A percentile compares a stretch with the other conserved stretches of the same genome.
Conservation (phyloP, 2,888 invertebrate species). For the Drosophila austrosaltans region DNA sequence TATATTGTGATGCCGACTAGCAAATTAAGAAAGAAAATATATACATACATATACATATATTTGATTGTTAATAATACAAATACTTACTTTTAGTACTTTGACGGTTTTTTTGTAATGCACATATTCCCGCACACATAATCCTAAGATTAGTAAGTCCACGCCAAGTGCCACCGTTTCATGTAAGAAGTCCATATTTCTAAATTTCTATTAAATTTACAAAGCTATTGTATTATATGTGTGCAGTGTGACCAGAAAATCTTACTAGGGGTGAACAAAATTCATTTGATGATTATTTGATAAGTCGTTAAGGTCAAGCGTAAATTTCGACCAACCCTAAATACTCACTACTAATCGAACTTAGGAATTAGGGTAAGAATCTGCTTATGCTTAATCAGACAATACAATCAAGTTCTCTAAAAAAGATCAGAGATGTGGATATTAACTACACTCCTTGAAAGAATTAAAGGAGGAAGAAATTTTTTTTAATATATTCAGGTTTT, state of each 20-base stretch:
- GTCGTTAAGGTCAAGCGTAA: too few relatives aligned
- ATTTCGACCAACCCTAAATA: too few relatives aligned
- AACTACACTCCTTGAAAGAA: too few relatives aligned
- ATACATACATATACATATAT: neutral
- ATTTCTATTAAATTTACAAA: neutral
- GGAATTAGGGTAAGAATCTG: too few relatives aligned
- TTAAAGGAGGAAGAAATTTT: too few relatives aligned
- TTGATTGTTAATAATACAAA: neutral
- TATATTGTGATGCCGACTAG: slow-evolving; percentile 88
- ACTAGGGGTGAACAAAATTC: neutral
- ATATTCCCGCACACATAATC: slow-evolving; percentile 89
- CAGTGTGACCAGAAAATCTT: slow-evolving; percentile 2
- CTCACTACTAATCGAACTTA: too few relatives aligned
- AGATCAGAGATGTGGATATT: too few relatives aligned
- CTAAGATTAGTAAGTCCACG: slow-evolving; percentile 89
- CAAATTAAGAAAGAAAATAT: neutral
- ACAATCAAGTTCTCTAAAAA: too few relatives aligned
- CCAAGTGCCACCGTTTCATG: slow-evolving; percentile 90
- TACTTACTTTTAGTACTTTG: slow-evolving; percentile 88
- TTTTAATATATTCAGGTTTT: too few relatives aligned
- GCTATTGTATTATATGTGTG: slow-evolving; percentile 12
- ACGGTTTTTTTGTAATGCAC: slow-evolving; percentile 89
- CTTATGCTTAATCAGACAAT: too few relatives aligned
- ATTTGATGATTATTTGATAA: too few relatives aligned
- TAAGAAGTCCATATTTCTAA: slow-evolving; percentile 88